phyloP scores from a whole-genome alignment of 2,797 vertebrate species.

The Micropoecilia bifurca region DNA sequence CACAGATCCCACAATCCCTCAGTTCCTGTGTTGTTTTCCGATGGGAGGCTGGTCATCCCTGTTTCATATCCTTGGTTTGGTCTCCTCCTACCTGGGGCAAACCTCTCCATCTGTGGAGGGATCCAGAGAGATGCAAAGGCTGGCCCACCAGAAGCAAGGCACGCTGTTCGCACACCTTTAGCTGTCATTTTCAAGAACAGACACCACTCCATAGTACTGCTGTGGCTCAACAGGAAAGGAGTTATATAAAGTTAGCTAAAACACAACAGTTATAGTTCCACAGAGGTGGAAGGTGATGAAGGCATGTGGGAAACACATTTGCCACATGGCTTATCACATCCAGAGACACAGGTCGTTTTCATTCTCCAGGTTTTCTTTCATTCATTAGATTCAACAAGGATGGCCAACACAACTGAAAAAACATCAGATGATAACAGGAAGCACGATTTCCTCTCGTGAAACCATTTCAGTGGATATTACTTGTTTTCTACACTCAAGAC shows the following conservation, averaged over 20 bases:
- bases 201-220: conserved; percentile 47
- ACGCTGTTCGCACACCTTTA: conserved; percentile 48
- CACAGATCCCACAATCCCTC: conserved; percentile 71
- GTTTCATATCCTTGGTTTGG: conserved; percentile 72
- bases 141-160: conserved; percentile 48
- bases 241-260: conserved; percentile 57
- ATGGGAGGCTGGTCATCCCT: conserved; percentile 79
- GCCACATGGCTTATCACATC: conserved; percentile 18
- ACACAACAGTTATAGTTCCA: conserved; percentile 18
- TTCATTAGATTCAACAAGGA: conserved; percentile 9
- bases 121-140: conserved; percentile 49
- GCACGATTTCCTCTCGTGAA: not conserved
- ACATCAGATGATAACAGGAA: not conserved
- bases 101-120: conserved; percentile 79
- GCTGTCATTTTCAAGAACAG: conserved; percentile 63
- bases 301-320: not conserved
- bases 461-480: conserved; percentile 10
- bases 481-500: conserved; percentile 50
- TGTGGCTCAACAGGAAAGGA: conserved; percentile 40
- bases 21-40: conserved; percentile 71
- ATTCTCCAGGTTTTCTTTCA: conserved; percentile 15
- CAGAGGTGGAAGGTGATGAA: conserved; percentile 30
- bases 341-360: not conserved
- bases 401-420: conserved; percentile 4
- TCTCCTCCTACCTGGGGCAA: conserved; percentile 74